A percentile compares a stretch with the other conserved stretches of the same genome.
Conservation (phyloP, 2,888 invertebrate genomes). For the Synanthedon tipuliformis region DNA sequence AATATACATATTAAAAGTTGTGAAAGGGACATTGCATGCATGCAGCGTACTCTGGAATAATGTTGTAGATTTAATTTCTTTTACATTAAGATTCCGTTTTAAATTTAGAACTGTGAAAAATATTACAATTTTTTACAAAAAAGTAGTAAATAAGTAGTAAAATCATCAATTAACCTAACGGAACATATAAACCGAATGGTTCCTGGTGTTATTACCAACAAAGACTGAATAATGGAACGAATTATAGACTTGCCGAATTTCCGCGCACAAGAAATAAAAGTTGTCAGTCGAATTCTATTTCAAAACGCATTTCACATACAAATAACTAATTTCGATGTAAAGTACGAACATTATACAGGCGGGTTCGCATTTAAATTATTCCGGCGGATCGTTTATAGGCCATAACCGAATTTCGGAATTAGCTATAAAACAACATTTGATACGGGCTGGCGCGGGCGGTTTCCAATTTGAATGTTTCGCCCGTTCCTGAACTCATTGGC, state of each 20-base stretch:
- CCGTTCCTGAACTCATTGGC: conserved; percentile 55
- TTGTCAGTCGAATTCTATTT: conserved; percentile 55
- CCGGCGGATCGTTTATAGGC: conserved; percentile 70
- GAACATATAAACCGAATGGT: conserved; percentile 4
- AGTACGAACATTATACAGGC: conserved; percentile 68
- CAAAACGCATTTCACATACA: conserved; percentile 69
- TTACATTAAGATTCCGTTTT: too few species aligned
- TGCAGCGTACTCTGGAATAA: conserved; percentile 22
- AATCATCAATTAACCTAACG: conserved; percentile 5
- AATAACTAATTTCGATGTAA: conserved; percentile 67
- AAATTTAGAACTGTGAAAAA: too few species aligned
- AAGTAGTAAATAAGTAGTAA: neutral
- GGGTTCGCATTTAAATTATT: conserved; percentile 69
- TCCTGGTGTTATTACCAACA: conserved; percentile 8
- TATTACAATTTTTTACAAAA: too few species aligned
- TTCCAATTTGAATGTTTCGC: conserved; percentile 67
- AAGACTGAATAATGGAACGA: conserved; percentile 19
- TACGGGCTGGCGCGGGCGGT: conserved; percentile 67
- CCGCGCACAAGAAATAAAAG: conserved; percentile 47
- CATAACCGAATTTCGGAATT: conserved; percentile 71
- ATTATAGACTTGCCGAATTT: conserved; percentile 18
- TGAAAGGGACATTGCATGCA: conserved; percentile 37
- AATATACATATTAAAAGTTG: conserved; percentile 52
- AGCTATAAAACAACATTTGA: conserved; percentile 72
- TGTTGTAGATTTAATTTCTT: conserved; percentile 12